These are phyloP conservation scores for Rutpela maculata DNA, from an alignment of 2,888 invertebrate genomes.

Conservation along the genomic window DNA sequence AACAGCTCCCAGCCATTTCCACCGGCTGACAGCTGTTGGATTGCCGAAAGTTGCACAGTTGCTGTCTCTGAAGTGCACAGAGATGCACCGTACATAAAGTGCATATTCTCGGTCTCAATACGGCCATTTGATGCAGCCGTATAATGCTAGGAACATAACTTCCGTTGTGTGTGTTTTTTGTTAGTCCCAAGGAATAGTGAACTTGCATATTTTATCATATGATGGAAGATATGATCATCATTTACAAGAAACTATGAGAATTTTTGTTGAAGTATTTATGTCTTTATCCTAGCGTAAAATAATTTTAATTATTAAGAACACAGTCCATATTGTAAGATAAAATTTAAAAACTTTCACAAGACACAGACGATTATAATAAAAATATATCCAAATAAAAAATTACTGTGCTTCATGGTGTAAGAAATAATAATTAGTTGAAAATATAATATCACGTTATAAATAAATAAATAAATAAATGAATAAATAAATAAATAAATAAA, in stretches of 20 bases:
- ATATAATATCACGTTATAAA: too few relatives aligned
- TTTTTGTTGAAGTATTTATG: too few relatives aligned
- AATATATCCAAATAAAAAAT: too few relatives aligned
- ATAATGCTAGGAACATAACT: constrained; percentile 42
- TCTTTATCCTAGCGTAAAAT: too few relatives aligned
- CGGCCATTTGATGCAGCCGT: constrained; percentile 40
- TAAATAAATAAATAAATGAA: too few relatives aligned
- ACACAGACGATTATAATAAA: too few relatives aligned
- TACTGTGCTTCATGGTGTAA: too few relatives aligned
- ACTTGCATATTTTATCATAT: constrained; percentile 33
- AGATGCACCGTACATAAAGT: constrained; percentile 42
- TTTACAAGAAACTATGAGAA: neutral
- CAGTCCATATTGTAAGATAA: too few relatives aligned
- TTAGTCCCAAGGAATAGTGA: constrained; percentile 17
- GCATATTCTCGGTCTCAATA: constrained; percentile 44
- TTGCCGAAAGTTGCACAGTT: constrained; percentile 34
- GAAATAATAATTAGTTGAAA: too few relatives aligned
- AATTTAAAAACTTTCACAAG: too few relatives aligned
- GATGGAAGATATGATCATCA: constrained; percentile 30
- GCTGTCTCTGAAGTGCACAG: constrained; percentile 38
- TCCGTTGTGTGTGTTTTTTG: constrained; percentile 28
- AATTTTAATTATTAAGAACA: too few relatives aligned
- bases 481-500: too few relatives aligned
- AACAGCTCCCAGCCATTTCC: constrained; percentile 31
- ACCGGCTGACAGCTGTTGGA: constrained; percentile 31